A percentile compares a stretch with the other conserved stretches of the same genome.
Conservation (phyloP, 2,888 invertebrate genomes). For the Hypselothyrea guttata region DNA sequence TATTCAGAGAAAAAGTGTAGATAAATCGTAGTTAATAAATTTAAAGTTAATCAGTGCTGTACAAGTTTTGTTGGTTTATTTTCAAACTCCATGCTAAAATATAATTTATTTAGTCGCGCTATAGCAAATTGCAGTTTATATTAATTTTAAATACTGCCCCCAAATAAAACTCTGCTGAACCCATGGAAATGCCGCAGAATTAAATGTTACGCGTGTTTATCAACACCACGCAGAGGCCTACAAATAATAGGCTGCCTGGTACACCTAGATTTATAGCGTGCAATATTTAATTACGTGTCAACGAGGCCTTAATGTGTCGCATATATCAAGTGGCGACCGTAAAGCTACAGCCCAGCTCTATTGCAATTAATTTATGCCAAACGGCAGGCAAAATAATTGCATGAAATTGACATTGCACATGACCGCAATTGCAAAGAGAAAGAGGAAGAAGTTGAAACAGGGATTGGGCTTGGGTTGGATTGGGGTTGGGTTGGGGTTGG, state of each 20-base stretch:
- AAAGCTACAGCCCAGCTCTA: constrained; percentile 10
- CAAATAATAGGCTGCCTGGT: neutral
- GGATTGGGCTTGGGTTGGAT: too few species aligned
- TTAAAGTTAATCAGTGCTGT: too few species aligned
- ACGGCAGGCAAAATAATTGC: constrained; percentile 66
- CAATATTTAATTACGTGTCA: constrained; percentile 66
- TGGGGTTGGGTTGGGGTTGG: too few species aligned
- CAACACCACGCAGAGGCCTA: too few species aligned
- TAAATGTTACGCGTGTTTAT: neutral
- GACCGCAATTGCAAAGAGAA: constrained; percentile 42
- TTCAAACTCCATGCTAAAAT: too few species aligned
- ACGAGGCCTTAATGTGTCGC: constrained; percentile 51
- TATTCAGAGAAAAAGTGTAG: too few species aligned
- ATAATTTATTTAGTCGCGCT: too few species aligned
- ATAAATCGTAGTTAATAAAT: too few species aligned
- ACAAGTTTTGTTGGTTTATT: too few species aligned
- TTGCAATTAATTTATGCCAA: constrained; percentile 72
- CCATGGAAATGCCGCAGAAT: neutral
- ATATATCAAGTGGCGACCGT: constrained; percentile 58
- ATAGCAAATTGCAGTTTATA: too few species aligned
- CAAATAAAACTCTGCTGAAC: too few species aligned
- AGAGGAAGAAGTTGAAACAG: neutral
- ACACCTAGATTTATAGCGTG: constrained; percentile 42
- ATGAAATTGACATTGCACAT: constrained; percentile 53
- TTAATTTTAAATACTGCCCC: too few species aligned